phyloP scores from a whole-genome alignment of 1,140 invertebrate genomes.

The Mycetomoellerius zeteki region DNA sequence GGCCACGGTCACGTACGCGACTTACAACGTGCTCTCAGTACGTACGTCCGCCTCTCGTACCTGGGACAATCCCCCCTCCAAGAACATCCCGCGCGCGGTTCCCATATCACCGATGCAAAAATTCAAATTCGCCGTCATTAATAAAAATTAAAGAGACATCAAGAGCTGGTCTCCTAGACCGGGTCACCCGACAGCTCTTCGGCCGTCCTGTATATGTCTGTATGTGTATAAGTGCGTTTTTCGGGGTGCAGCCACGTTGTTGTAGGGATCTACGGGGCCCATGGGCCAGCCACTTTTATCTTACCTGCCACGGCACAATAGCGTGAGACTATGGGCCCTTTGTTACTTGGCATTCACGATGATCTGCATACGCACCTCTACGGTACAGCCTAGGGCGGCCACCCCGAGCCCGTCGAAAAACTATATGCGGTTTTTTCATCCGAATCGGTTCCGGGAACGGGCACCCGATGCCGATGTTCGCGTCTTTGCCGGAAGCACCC shows the following conservation, averaged over 20 bases:
- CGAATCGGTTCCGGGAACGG: slow-evolving; percentile 28
- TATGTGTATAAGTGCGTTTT: slow-evolving; percentile 30
- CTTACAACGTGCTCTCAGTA: slow-evolving; percentile 67
- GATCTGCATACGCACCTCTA: slow-evolving; percentile 84
- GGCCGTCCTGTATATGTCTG: background rate
- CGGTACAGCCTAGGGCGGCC: slow-evolving; percentile 49
- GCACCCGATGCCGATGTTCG: background rate
- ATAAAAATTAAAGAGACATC: slow-evolving; percentile 88
- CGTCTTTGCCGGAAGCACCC: slow-evolving; percentile 65
- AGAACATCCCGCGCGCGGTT: slow-evolving; percentile 76
- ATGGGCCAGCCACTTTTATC: slow-evolving; percentile 83
- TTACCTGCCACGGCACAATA: slow-evolving; percentile 86
- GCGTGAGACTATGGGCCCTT: slow-evolving; percentile 86
- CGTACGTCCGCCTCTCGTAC: slow-evolving; percentile 43
- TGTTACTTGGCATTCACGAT: slow-evolving; percentile 83
- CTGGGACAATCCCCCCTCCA: slow-evolving; percentile 48
- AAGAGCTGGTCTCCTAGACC: slow-evolving; percentile 69
- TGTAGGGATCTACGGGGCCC: slow-evolving; percentile 56
- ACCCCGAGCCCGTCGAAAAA: slow-evolving; percentile 52
- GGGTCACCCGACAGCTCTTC: slow-evolving; percentile 64
- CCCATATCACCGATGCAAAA: slow-evolving; percentile 87
- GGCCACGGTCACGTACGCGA: slow-evolving; percentile 59
- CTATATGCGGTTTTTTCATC: slow-evolving; percentile 29
- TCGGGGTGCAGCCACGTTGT: slow-evolving; percentile 21
- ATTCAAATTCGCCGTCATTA: slow-evolving; percentile 87